These are phyloP conservation scores for Alectoris magna DNA, from an alignment of 2,797 vertebrate species.

Conservation along the genomic window DNA sequence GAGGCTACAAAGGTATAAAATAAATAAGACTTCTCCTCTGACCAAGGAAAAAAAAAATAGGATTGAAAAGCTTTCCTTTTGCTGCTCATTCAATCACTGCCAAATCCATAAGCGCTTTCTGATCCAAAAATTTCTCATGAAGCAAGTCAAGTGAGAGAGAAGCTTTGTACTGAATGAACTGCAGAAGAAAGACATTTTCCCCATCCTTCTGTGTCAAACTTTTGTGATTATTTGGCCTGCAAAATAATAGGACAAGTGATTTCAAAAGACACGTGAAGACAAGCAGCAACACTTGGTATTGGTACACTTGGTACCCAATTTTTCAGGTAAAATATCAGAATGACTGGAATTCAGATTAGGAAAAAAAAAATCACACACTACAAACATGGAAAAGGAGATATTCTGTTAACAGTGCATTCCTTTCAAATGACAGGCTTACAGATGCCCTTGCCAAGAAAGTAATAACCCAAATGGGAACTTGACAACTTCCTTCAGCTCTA, in stretches of 20 bases:
- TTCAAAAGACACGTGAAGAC: background rate
- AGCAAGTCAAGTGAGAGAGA: slow-evolving; percentile 17
- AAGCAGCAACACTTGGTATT: background rate
- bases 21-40: slow-evolving; percentile 6
- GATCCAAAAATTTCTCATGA: slow-evolving; percentile 44
- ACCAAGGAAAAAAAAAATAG: slow-evolving; percentile 1
- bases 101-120: background rate
- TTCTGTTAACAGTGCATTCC: slow-evolving; percentile 23
- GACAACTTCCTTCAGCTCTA: slow-evolving; percentile 56
- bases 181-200: background rate
- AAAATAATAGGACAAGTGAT: background rate
- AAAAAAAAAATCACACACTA: background rate
- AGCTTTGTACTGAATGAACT: slow-evolving; percentile 4
- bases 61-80: slow-evolving; percentile 49
- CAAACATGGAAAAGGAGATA: background rate
- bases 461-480: slow-evolving; percentile 50
- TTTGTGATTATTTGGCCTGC: background rate
- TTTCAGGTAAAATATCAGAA: slow-evolving; percentile 1
- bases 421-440: slow-evolving; percentile 57
- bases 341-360: background rate
- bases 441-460: slow-evolving; percentile 53
- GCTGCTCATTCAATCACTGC: slow-evolving; percentile 35
- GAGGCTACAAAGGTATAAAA: slow-evolving; percentile 52
- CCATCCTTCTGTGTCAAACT: background rate
- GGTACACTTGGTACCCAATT: background rate